These are phyloP conservation scores for Catocala fraxini DNA, from an alignment of 2,888 invertebrate species.

Conservation along the genomic window DNA sequence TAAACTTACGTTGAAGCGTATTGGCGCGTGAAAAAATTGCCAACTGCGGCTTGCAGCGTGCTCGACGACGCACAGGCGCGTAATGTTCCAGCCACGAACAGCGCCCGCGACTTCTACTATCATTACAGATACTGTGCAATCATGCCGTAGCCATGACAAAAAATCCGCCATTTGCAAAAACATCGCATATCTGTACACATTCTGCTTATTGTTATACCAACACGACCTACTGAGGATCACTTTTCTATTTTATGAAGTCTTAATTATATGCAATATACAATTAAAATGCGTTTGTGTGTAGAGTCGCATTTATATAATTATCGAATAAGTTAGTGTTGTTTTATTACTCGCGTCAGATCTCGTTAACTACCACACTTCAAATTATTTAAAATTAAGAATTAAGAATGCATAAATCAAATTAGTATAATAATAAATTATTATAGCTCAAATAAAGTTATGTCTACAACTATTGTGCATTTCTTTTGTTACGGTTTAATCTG, in stretches of 20 bases:
- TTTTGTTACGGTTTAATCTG: no score
- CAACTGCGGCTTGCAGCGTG: constrained; percentile 37
- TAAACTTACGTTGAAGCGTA: constrained; percentile 42
- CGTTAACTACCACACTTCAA: not conserved
- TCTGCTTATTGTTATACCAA: constrained; percentile 4
- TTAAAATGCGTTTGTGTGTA: constrained; percentile 17
- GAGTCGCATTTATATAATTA: constrained; percentile 7
- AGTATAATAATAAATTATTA: no score
- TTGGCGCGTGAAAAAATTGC: constrained; percentile 28
- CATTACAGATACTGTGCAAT: constrained; percentile 54
- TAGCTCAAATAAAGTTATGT: no score
- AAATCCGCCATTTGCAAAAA: constrained; percentile 25
- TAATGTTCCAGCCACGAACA: constrained; percentile 41
- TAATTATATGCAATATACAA: constrained; percentile 17
- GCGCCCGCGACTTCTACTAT: constrained; percentile 37
- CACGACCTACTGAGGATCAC: constrained; percentile 2
- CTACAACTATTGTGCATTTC: no score
- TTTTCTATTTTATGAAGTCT: constrained; percentile 9
- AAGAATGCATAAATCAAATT: no score
- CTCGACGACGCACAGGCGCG: constrained; percentile 47
- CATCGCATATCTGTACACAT: constrained; percentile 5
- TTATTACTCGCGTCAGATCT: constrained; percentile 6
- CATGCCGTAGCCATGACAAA: constrained; percentile 26
- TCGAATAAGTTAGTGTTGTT: not conserved
- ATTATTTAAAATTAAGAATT: no score